phyloP scores from a whole-genome alignment of 2,113 vertebrate species.

The Oncorhynchus clarkii region DNA sequence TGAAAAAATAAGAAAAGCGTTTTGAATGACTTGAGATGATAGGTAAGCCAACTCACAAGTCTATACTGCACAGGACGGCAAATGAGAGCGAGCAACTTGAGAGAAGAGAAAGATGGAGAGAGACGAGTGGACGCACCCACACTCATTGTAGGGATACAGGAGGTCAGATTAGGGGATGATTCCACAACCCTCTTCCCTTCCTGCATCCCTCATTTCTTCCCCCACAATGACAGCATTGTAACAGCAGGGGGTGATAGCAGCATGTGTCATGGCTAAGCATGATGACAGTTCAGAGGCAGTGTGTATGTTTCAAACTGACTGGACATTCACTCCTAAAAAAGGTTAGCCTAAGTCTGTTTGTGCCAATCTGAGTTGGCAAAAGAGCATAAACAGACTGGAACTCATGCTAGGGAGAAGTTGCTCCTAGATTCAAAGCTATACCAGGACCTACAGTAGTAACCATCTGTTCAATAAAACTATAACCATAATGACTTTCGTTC shows the following conservation, averaged over 20 bases:
- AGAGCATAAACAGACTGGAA: too few relatives aligned
- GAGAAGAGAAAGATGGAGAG: conserved; percentile 27
- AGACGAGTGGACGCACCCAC: conserved; percentile 22
- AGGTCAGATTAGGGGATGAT: conserved; percentile 20
- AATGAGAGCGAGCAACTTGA: neutral
- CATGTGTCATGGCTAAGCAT: conserved; percentile 24
- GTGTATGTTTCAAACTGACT: too few relatives aligned
- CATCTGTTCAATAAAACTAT: too few relatives aligned
- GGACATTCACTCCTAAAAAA: too few relatives aligned
- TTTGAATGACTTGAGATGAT: conserved; percentile 22
- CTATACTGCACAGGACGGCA: conserved; percentile 3
- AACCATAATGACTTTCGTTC: too few relatives aligned
- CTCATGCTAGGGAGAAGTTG: too few relatives aligned
- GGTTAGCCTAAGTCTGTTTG: too few relatives aligned
- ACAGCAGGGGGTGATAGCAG: conserved; percentile 21
- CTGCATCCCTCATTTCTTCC: conserved; percentile 24
- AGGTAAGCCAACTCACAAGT: conserved; percentile 28
- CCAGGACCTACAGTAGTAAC: too few relatives aligned
- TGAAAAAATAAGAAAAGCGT: conserved; percentile 32
- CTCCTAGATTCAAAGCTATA: too few relatives aligned
- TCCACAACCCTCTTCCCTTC: conserved; percentile 22
- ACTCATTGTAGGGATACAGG: too few relatives aligned
- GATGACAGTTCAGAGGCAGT: conserved; percentile 41
- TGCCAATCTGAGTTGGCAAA: neutral
- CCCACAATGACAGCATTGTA: conserved; percentile 9